Percentiles rank a stretch among this genome's conserved stretches.
Evolutionary conservation across 2,797 vertebrate species (phyloP).

Genomic region (Antennarius maculatus): DNA sequence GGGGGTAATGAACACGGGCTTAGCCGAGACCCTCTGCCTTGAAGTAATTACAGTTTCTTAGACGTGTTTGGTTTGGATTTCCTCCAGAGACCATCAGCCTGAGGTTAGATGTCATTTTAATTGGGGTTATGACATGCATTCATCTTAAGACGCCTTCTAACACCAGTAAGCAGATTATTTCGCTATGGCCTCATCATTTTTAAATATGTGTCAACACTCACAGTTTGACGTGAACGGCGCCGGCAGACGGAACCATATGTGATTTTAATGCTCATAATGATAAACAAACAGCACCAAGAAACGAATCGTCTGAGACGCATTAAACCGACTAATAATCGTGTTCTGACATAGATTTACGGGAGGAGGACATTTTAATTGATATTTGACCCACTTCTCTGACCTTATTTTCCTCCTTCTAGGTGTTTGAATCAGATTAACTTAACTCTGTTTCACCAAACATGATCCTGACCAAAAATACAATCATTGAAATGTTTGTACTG

Average conservation of each 20-base stretch:
- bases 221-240: conserved; percentile 37
- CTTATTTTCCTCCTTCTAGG: conserved; percentile 17
- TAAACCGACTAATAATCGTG: conserved; percentile 52
- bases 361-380: conserved; percentile 50
- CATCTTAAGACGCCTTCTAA: conserved; percentile 54
- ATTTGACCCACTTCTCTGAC: conserved; percentile 44
- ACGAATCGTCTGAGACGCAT: conserved; percentile 52
- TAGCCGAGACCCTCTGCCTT: not conserved
- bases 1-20: not conserved
- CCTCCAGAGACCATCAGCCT: conserved; percentile 3
- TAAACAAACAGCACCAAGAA: conserved; percentile 51
- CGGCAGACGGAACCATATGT: conserved; percentile 57
- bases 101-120: conserved; percentile 42
- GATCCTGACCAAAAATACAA: conserved; percentile 52
- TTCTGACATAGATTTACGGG: conserved; percentile 34
- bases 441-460: conserved; percentile 20
- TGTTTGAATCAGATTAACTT: conserved; percentile 47
- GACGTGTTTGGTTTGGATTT: conserved; percentile 21
- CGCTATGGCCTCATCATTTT: conserved; percentile 53
- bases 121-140: conserved; percentile 67
- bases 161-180: conserved; percentile 72
- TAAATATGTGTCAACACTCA: conserved; percentile 59
- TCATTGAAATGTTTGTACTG: conserved; percentile 25
- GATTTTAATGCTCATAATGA: conserved; percentile 31
- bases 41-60: conserved; percentile 15